Evolutionary conservation across 2,113 vertebrate species (phyloP).

Genomic region (Dunckerocampus dactyliophorus): DNA sequence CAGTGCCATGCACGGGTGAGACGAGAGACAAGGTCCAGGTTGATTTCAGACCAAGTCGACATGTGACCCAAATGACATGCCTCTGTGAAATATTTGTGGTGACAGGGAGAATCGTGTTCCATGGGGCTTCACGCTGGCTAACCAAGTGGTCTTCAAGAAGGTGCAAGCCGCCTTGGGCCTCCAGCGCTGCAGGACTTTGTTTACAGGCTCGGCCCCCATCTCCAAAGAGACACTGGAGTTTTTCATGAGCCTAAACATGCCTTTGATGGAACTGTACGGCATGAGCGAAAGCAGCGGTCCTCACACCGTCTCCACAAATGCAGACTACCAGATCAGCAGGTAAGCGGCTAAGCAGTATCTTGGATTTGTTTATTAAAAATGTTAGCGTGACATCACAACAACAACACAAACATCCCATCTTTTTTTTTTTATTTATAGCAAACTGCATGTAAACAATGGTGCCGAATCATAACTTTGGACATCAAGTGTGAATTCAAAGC

Average conservation of each 20-base stretch:
- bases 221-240: constrained; percentile 73
- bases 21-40: not conserved
- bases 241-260: constrained; percentile 79
- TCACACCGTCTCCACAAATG: constrained; percentile 55
- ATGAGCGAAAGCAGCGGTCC: constrained; percentile 75
- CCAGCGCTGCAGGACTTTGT: constrained; percentile 65
- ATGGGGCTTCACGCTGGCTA: constrained; percentile 72
- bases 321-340: constrained; percentile 59
- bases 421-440: no score
- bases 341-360: constrained; percentile 21
- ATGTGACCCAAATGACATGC: no score
- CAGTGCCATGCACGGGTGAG: constrained; percentile 72
- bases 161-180: constrained; percentile 70
- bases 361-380: no score
- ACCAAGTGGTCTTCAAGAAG: constrained; percentile 72
- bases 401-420: no score
- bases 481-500: no score
- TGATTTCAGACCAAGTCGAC: no score
- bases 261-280: constrained; percentile 70
- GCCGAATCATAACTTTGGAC: no score
- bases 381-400: no score
- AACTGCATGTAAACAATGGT: no score
- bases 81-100: constrained; percentile 1
- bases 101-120: constrained; percentile 62
- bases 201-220: constrained; percentile 70